These are phyloP conservation scores for Fulica atra DNA, from an alignment of 2,113 vertebrate genomes.

Conservation along the genomic window DNA sequence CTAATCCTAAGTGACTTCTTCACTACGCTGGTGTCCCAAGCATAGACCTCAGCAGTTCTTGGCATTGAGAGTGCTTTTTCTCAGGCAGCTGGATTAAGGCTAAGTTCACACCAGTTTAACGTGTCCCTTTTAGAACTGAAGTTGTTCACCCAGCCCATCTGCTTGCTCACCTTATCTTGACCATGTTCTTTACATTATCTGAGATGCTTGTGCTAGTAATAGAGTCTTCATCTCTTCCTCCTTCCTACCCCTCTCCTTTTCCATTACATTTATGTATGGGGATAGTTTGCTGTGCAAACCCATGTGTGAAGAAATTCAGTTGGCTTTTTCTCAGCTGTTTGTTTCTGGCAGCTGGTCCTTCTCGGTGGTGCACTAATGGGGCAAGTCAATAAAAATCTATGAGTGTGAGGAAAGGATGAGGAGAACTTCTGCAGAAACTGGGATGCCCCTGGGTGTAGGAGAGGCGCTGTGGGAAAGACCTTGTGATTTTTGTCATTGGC, in stretches of 20 bases:
- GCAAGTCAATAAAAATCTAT: not conserved
- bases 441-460: not conserved
- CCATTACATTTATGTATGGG: not conserved
- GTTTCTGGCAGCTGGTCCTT: not conserved
- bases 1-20: not conserved
- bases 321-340: not conserved
- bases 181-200: not conserved
- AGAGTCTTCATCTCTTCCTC: not conserved
- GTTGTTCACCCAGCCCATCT: not conserved
- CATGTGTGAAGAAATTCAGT: not conserved
- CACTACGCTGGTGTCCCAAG: not conserved
- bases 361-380: not conserved
- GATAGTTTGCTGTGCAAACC: not conserved
- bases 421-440: not conserved
- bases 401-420: not conserved
- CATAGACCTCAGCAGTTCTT: not conserved
- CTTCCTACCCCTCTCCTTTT: not conserved
- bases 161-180: not conserved
- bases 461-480: not conserved
- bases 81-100: not conserved
- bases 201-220: not conserved
- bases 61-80: not conserved
- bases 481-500: not conserved
- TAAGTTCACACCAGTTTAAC: not conserved
- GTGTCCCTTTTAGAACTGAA: not conserved